Evolutionary conservation across 2,113 vertebrate genomes (phyloP), one percentile per base, ranked within the genome.

Genomic region (Crocuta crocuta): DNA sequence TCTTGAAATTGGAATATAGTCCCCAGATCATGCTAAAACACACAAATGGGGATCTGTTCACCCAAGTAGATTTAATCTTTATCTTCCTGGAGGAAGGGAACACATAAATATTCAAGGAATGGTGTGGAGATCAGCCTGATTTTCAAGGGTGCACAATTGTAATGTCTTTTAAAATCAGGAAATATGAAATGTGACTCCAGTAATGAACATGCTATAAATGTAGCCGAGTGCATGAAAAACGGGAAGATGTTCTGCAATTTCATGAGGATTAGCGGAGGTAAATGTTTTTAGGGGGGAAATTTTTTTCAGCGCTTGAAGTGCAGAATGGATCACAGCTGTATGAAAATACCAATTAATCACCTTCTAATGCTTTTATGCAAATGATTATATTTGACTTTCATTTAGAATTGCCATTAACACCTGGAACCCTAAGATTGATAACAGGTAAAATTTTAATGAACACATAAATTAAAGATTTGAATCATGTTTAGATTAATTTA

Each of bases 341-440:
- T 96, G 58, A 70, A 71, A 90, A 94, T 17, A 78, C 85, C 89
- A 91, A 92, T 95, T 98, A 96, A 97, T 93, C 65, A 94, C 85
- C 86, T 90, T 96, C 74, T 96, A 97, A 97, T 96, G 96, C 94
- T 96, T 97, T 97, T 98, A 97, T 94, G 97, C 76, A 88, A 96
- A 98, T 97, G 4, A 68, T 68, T 71, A 15, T 24, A 61, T 95
- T 97, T 97, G 88, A 5, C 28, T 97, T 98, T 94, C 15, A 74
- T 81, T 98, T 50, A 1, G 33, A 80, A 24, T 88, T 88, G 74
- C 58, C 2, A 7, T 97, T 95, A 97, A 96, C 89, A 97, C 35
- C 91, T 98, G 93, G 78, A 71, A 58, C 84, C 55, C 45, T 73
- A 55, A 97, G 92, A 95, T 63, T 97, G 97, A 95, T 89, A 95